Evolutionary conservation across 2,888 invertebrate species (phyloP).

Genomic region (Vesta saturnalis): DNA sequence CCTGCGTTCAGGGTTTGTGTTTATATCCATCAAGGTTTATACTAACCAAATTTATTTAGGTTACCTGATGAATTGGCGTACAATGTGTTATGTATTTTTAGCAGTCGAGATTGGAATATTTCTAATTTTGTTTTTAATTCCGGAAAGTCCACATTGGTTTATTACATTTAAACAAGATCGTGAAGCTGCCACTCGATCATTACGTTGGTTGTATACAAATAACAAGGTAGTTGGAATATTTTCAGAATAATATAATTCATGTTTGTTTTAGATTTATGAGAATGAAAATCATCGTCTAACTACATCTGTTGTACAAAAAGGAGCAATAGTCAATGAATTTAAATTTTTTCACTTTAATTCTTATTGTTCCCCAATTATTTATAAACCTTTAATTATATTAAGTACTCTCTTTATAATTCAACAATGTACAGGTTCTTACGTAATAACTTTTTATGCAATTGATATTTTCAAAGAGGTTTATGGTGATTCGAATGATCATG

Average conservation of each 20-base stretch:
- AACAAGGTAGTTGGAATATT: neutral
- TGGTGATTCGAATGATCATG: slow-evolving; percentile 59
- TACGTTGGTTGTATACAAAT: slow-evolving; percentile 63
- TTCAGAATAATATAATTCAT: neutral
- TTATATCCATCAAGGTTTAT: neutral
- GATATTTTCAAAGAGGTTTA: slow-evolving; percentile 64
- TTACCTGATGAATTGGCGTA: slow-evolving; percentile 63
- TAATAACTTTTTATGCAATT: slow-evolving; percentile 68
- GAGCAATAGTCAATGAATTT: neutral
- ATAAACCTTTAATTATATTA: slow-evolving; percentile 65
- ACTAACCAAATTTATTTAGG: slow-evolving; percentile 49
- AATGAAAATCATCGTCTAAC: slow-evolving; percentile 45
- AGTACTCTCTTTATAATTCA: slow-evolving; percentile 64
- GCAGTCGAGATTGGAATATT: slow-evolving; percentile 56
- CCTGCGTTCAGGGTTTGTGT: slow-evolving; percentile 62
- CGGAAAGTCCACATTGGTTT: slow-evolving; percentile 70
- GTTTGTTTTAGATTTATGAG: neutral
- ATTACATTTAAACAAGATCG: slow-evolving; percentile 60
- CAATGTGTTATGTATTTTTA: slow-evolving; percentile 63
- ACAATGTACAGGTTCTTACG: slow-evolving; percentile 68
- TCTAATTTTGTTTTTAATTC: slow-evolving; percentile 60
- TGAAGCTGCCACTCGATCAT: slow-evolving; percentile 56
- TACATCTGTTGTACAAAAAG: neutral
- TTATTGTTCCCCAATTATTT: slow-evolving; percentile 59
- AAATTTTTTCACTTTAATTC: neutral